Evolutionary conservation across 2,113 vertebrate species (phyloP).

Genomic region (Talpa occidentalis): DNA sequence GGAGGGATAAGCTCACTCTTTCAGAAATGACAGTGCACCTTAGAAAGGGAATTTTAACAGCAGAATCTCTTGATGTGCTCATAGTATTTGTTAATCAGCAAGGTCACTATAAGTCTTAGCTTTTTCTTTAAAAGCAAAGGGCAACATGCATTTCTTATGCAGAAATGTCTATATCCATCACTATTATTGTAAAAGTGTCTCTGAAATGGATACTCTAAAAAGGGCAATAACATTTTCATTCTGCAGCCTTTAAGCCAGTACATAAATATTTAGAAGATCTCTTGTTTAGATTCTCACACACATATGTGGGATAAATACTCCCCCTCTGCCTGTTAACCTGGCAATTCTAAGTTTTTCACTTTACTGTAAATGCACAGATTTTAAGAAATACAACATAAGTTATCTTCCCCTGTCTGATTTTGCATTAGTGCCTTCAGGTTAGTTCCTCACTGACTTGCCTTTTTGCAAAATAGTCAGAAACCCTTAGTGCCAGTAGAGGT

Average conservation of each 20-base stretch:
- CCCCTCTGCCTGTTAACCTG: not conserved
- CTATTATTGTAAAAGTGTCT: not conserved
- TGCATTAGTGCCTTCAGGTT: not conserved
- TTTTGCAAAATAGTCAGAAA: not conserved
- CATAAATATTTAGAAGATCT: not conserved
- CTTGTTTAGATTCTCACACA: not conserved
- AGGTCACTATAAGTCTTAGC: not conserved
- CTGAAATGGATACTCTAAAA: slow-evolving; percentile 1
- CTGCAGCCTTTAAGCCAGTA: not conserved
- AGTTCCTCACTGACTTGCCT: not conserved
- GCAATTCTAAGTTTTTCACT: not conserved
- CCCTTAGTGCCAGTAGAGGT: not conserved
- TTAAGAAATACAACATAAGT: slow-evolving; percentile 11
- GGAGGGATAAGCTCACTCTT: not conserved
- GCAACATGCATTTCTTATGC: not conserved
- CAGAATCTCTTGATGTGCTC: not conserved
- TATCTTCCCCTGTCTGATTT: slow-evolving; percentile 11
- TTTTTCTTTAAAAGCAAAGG: not conserved
- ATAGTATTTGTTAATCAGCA: not conserved
- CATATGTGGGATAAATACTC: not conserved
- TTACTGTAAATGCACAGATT: not conserved
- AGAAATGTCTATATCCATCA: not conserved
- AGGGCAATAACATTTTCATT: not conserved
- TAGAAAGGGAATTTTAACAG: slow-evolving; percentile 18
- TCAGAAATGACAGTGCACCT: not conserved